A percentile compares a stretch with the other conserved stretches of the same genome.
phyloP scores from a whole-genome alignment of 2,113 vertebrate genomes.

The Tangachromis dhanisi region DNA sequence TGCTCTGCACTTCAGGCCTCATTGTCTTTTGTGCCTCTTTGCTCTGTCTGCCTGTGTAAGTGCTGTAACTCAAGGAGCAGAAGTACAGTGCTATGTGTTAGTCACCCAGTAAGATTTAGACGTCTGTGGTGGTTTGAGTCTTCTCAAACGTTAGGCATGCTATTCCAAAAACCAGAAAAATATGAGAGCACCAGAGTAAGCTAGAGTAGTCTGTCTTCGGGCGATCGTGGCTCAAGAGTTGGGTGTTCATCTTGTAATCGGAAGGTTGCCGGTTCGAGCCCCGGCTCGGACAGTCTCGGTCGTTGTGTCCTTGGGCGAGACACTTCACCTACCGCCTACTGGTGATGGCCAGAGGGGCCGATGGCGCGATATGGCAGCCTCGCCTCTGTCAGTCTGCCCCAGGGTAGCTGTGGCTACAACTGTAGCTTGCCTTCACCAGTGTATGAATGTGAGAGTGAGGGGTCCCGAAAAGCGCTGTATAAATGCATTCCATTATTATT shows the following conservation, averaged over 20 bases:
- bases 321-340: neutral
- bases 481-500: neutral
- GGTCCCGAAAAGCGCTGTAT: neutral
- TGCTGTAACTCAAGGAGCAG: neutral
- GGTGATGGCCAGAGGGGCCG: neutral
- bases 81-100: neutral
- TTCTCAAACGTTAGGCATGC: neutral
- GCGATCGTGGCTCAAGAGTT: neutral
- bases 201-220: neutral
- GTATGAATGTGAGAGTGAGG: neutral
- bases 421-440: neutral
- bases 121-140: conserved; percentile 14
- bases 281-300: rapidly evolving
- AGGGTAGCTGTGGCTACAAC: neutral
- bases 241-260: neutral
- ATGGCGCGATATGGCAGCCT: neutral
- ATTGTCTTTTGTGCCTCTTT: neutral
- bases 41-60: neutral
- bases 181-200: neutral
- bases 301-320: neutral
- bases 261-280: neutral
- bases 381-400: neutral
- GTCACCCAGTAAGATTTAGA: neutral
- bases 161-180: conserved; percentile 5
- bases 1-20: neutral